Evolutionary conservation across 2,113 vertebrate species (phyloP), one percentile per base, ranked within the genome.

Genomic region (Atractosteus spatula): DNA sequence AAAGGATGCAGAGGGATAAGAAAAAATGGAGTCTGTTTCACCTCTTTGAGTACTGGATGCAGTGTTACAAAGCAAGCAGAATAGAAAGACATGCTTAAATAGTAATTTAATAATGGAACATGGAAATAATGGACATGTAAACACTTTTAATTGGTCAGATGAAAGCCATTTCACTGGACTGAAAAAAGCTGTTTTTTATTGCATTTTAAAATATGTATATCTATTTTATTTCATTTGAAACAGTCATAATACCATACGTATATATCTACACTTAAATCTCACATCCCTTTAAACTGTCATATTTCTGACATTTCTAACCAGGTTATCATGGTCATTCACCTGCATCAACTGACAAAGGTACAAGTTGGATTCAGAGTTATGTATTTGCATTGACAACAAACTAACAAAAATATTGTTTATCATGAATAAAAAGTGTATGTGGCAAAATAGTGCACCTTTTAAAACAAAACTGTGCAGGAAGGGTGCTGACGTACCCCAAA

Each of bases 31-130:
- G 45, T 62, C 63, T 77, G 44, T 68, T 68, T 76, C 55, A 72
- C 55, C 63, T 78, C 66, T n/a, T 47, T 51, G 67, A 66, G 17
- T 68, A 66, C 59, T 51, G 68, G 66, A 71, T 41, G 62, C 17
- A 68, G 72, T 73, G 55, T 75, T 75, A 66, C 55, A 71, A 79
- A 45, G 45, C 66, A 66, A 69, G 66, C 72, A 72, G 70, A 66
- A 29, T 64, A 71, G 61, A 45, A 65, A 70, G 76, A 75, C 29
- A 63, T 64, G 64, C n/a, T 71, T 54, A 55, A 72, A 74, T 45
- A 70, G 59, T 62, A 73, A 73, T 71, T 79, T 79, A 75, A 79
- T 74, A 79, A 77, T 76, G 66, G 65, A 75, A 64, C 62, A 61
- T 11, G n/a, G 3, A 74, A 71, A 61, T 68, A 68, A 68, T 6